Conservation (phyloP, 2,888 invertebrate genomes). For the Isoperla grammatica region DNA sequence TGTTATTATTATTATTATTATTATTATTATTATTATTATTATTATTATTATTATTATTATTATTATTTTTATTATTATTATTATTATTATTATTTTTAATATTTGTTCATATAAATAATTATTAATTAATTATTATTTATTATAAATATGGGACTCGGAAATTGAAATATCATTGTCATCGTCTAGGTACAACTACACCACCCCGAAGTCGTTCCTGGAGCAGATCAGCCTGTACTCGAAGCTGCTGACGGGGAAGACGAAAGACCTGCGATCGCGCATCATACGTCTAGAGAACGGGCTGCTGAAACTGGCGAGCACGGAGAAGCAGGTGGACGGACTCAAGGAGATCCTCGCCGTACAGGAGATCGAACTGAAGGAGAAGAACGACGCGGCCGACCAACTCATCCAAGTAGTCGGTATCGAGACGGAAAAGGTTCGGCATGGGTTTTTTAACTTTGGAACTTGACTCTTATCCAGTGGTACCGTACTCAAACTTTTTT, state of each 20-base stretch:
- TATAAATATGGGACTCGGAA: too few species aligned
- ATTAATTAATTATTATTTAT: too few species aligned
- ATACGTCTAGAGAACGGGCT: conserved; percentile 79
- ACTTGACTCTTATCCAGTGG: too few species aligned
- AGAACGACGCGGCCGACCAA: conserved; percentile 85
- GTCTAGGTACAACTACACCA: conserved; percentile 97
- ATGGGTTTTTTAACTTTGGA: too few species aligned
- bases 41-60: too few species aligned
- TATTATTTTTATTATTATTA: too few species aligned
- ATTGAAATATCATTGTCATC: conserved; percentile 76
- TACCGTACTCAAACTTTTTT: too few species aligned
- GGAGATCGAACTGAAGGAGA: conserved; percentile 76
- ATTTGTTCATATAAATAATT: too few species aligned
- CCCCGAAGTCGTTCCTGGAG: conserved; percentile 92
- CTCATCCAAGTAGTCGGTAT: conserved; percentile 79
- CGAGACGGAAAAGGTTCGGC: conserved; percentile 84
- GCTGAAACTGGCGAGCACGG: conserved; percentile 78
- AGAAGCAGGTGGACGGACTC: conserved; percentile 76
- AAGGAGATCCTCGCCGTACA: conserved; percentile 71
- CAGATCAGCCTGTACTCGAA: conserved; percentile 69
- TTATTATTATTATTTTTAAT: too few species aligned
- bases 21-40: too few species aligned
- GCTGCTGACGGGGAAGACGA: conserved; percentile 19
- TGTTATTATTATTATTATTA: too few species aligned
- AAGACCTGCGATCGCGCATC: conserved; percentile 50